Percentiles rank a stretch among this genome's conserved stretches.
Evolutionary conservation across 2,888 invertebrate genomes (phyloP).

Genomic region (Scelioninae gen. 1): DNA sequence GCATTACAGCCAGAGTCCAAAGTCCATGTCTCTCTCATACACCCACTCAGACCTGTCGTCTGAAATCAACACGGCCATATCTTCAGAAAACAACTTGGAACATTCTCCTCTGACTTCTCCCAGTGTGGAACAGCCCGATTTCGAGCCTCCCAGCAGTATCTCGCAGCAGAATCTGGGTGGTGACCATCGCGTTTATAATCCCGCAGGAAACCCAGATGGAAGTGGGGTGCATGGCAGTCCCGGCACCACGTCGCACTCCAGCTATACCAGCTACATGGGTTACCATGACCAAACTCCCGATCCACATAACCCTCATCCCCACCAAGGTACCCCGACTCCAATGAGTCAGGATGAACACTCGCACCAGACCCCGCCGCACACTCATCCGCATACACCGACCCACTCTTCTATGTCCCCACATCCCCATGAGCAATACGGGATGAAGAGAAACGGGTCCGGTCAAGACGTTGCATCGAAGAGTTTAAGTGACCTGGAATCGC

Average conservation of each 20-base stretch:
- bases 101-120: too few species aligned
- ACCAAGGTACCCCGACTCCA: constrained; percentile 81
- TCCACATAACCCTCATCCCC: constrained; percentile 79
- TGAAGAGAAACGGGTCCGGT: constrained; percentile 79
- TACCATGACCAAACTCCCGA: constrained; percentile 81
- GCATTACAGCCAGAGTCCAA: too few species aligned
- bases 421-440: constrained; percentile 82
- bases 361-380: constrained; percentile 82
- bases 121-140: too few species aligned
- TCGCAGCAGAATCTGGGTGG: too few species aligned
- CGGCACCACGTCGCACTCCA: constrained; percentile 80
- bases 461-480: constrained; percentile 94
- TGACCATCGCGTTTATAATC: too few species aligned
- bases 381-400: constrained; percentile 81
- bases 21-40: too few species aligned
- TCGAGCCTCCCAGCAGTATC: too few species aligned
- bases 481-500: constrained; percentile 93
- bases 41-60: too few species aligned
- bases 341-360: constrained; percentile 82
- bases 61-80: too few species aligned
- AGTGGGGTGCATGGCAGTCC: constrained; percentile 81
- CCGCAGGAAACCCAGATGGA: too few species aligned
- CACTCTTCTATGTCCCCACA: constrained; percentile 83
- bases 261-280: constrained; percentile 81
- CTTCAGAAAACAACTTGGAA: too few species aligned